phyloP scores from a whole-genome alignment of 2,888 invertebrate genomes.

The Eudemis profundana region DNA sequence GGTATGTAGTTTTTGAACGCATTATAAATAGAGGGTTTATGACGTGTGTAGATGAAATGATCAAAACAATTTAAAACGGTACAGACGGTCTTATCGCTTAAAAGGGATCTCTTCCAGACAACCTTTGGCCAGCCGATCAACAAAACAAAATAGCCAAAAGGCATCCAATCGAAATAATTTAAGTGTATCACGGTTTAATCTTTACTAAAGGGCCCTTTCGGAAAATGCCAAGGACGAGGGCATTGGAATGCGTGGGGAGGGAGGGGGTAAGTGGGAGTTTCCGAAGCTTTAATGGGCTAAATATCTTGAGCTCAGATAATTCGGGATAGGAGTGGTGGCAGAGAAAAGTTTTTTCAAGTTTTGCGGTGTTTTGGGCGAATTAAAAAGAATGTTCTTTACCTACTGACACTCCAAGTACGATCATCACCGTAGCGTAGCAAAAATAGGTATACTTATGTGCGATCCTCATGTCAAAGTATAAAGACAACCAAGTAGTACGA shows the following conservation, averaged over 20 bases:
- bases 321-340: conserved; percentile 61
- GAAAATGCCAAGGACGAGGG: conserved; percentile 46
- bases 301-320: conserved; percentile 81
- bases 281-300: conserved; percentile 82
- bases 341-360: conserved; percentile 36
- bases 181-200: conserved; percentile 60
- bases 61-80: not conserved
- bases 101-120: no score
- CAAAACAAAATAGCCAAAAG: conserved; percentile 31
- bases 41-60: no score
- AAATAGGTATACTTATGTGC: no score
- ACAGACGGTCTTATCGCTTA: no score
- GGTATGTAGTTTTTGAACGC: no score
- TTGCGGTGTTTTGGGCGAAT: not conserved
- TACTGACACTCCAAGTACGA: no score
- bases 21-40: no score
- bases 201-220: conserved; percentile 52
- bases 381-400: not conserved
- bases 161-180: conserved; percentile 51
- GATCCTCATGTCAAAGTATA: no score
- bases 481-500: no score
- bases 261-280: conserved; percentile 61
- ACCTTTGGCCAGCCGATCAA: not conserved
- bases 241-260: conserved; percentile 48
- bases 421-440: no score